Evolutionary conservation across 2,888 invertebrate species (phyloP).

Genomic region (Cryptosula pallasiana): DNA sequence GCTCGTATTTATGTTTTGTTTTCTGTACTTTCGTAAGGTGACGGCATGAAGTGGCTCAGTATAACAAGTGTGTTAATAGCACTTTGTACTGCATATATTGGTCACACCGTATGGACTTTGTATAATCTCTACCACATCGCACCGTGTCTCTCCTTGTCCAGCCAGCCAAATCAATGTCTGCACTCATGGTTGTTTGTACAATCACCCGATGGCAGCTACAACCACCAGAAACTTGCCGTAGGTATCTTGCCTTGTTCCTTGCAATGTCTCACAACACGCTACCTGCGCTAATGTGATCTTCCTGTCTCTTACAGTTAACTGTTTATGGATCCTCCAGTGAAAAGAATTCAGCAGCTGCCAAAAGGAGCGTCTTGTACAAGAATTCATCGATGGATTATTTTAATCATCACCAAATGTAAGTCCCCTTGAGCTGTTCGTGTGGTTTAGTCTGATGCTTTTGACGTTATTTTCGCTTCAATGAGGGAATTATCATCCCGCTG

Average conservation of each 20-base stretch:
- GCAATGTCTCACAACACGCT: neutral
- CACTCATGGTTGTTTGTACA: slow-evolving; percentile 18
- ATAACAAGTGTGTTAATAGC: neutral
- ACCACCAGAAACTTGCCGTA: slow-evolving; percentile 7
- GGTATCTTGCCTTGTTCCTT: neutral
- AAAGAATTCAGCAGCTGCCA: neutral
- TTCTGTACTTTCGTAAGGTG: too few species aligned
- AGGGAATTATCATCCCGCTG: too few species aligned
- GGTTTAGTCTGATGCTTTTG: too few species aligned
- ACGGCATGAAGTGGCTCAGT: neutral
- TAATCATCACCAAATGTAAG: neutral
- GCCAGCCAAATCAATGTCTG: neutral
- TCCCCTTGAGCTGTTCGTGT: too few species aligned
- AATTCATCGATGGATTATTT: neutral
- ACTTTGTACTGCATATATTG: slow-evolving; percentile 1
- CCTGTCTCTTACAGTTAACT: neutral
- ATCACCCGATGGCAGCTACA: neutral
- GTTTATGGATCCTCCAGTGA: neutral
- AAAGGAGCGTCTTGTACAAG: neutral
- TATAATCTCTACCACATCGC: neutral
- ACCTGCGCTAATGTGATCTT: too few species aligned
- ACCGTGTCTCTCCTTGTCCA: neutral
- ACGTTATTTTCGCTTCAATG: too few species aligned
- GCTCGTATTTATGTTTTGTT: too few species aligned
- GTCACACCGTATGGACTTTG: slow-evolving; percentile 19